Evolutionary conservation across 2,888 invertebrate genomes (phyloP).

Genomic region (Calameuta pallipes): DNA sequence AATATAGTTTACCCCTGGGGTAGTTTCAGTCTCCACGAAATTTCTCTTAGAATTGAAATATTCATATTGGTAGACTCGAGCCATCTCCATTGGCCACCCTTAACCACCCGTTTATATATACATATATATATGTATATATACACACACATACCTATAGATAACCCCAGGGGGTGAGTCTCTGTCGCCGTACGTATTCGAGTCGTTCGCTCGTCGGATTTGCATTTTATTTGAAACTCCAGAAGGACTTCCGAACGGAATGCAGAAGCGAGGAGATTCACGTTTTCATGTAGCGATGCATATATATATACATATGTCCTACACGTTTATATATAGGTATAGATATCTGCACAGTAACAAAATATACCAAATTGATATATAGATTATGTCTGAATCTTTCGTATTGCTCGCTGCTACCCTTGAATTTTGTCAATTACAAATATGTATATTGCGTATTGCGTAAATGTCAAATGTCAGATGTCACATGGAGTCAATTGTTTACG

Average conservation of each 20-base stretch:
- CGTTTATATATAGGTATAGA: background rate
- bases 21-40: constrained; percentile 39
- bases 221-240: constrained; percentile 58
- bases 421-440: no score
- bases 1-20: no score
- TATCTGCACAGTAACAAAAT: background rate
- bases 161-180: constrained; percentile 13
- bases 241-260: constrained; percentile 47
- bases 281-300: background rate
- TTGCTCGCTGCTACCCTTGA: no score
- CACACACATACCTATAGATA: background rate
- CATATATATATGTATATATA: constrained; percentile 5
- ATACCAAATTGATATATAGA: no score
- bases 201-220: constrained; percentile 48
- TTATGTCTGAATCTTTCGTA: no score
- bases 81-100: constrained; percentile 6
- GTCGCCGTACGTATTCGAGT: constrained; percentile 5
- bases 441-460: no score
- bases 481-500: no score
- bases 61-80: constrained; percentile 47
- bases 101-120: background rate
- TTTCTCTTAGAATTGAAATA: constrained; percentile 57
- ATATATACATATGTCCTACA: background rate
- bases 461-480: no score
- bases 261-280: constrained; percentile 26